Conservation (phyloP, 2,797 vertebrate genomes). For the Chaunax sp. region DNA sequence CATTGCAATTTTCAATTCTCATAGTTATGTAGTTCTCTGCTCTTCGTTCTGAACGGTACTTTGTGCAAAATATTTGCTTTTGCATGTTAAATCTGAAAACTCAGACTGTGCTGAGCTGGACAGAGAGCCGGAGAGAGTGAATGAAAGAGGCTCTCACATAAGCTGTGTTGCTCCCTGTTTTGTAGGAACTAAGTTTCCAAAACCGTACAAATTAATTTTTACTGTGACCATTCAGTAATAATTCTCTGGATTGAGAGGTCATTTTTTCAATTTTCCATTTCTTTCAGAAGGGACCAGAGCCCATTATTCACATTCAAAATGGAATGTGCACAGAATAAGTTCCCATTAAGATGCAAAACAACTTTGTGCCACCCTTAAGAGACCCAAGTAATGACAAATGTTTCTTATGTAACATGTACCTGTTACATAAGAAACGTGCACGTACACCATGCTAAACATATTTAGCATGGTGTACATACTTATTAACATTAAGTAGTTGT, state of each 20-base stretch:
- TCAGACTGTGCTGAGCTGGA: neutral
- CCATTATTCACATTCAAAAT: conserved; percentile 28
- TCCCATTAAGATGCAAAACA: conserved; percentile 9
- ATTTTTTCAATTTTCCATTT: conserved; percentile 22
- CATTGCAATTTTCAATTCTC: no score
- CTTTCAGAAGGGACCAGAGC: conserved; percentile 36
- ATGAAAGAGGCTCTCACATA: neutral
- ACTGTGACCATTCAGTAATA: no score
- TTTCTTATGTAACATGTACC: no score
- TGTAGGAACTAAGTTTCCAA: conserved; percentile 24
- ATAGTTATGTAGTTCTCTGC: neutral
- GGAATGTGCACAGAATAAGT: conserved; percentile 7
- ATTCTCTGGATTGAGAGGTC: conserved; percentile 23
- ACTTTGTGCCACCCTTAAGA: conserved; percentile 1
- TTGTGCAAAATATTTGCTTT: neutral
- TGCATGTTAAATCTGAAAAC: neutral
- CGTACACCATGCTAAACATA: no score
- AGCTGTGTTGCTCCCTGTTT: neutral
- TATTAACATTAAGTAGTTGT: no score
- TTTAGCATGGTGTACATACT: neutral
- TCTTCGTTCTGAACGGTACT: neutral
- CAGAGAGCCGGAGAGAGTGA: neutral
- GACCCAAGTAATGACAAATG: neutral
- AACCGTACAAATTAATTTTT: conserved; percentile 1
- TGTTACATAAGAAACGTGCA: no score